Base-by-base conservation (phyloP, 1,140 invertebrate genomes). In the Subanguina moxae region DNA sequence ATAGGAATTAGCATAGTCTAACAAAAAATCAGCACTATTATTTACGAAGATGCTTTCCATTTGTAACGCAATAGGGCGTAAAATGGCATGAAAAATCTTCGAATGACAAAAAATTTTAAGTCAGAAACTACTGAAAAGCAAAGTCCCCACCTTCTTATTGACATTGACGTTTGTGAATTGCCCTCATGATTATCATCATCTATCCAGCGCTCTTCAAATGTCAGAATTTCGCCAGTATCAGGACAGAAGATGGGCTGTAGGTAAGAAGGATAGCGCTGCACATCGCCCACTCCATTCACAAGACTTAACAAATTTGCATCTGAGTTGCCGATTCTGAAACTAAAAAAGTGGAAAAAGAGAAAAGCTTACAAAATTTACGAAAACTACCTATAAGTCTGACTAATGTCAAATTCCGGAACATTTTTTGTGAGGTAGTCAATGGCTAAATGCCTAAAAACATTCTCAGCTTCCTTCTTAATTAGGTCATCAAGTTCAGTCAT, bases 171-270 rank as follows among this genome's bases (percentile, higher is more conserved):
- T 11, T 32, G 48, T 1, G 73, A 67, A 46, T 72, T 48, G 1
- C 32, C 67, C 19, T 64, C 75, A 38, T 25, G 19, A 17, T 76
- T 57, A 15, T 21, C 65, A 17, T 70, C 43, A 13, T 68, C 17
- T 19, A 38, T 38, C 71, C 71, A 71, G 15, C 71, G 74, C 57
- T 73, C 71, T 25, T 77, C 71, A 45, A 45, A 73, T 11, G 27
- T 69, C 0, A 76, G 27, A 52, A 73, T 77, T 62, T 73, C 67
- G 23, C 71, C 71, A 3, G 64, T 72, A 9, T 73, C 71, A n/a
- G 71, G n/a, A 28, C 21, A 71, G 25, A 73, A 68, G n/a, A 73
- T 73, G 15, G 71, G 71, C 67, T 73, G 71, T 52, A 73, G 52
- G 62, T 68, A 56, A 21, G 74, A 62, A 15, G 71, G 71, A 28